These are phyloP conservation scores for Leucoraja ocellata DNA, from an alignment of 2,797 vertebrate genomes.

Conservation along the genomic window DNA sequence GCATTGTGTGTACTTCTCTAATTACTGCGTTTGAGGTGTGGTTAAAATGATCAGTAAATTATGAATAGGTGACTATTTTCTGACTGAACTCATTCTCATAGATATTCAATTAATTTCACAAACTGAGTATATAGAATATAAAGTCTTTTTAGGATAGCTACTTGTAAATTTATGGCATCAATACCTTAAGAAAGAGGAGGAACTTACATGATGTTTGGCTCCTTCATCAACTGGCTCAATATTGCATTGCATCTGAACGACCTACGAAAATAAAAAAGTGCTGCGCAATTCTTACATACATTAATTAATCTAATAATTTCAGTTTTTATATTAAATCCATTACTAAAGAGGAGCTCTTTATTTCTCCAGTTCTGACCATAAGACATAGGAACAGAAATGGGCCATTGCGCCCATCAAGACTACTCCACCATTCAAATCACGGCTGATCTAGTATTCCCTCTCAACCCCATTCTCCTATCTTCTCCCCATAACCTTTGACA, in stretches of 20 bases:
- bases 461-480: too few species aligned
- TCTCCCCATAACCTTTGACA: too few species aligned
- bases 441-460: too few species aligned
- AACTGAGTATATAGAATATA: not conserved
- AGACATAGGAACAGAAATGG: too few species aligned
- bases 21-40: not conserved
- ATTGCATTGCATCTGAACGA: constrained; percentile 96
- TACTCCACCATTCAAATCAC: too few species aligned
- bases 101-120: not conserved
- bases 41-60: not conserved
- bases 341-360: not conserved
- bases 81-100: not conserved
- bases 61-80: not conserved
- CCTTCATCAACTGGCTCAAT: constrained; percentile 94
- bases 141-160: not conserved
- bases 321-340: not conserved
- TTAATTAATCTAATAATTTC: not conserved
- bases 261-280: constrained; percentile 58
- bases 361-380: too few species aligned
- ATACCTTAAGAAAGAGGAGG: not conserved
- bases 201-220: constrained; percentile 82
- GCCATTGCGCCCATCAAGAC: too few species aligned
- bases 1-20: not conserved
- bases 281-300: not conserved
- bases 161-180: not conserved